Conservation (phyloP, 2,888 invertebrate species). For the Tiliacea aurago region DNA sequence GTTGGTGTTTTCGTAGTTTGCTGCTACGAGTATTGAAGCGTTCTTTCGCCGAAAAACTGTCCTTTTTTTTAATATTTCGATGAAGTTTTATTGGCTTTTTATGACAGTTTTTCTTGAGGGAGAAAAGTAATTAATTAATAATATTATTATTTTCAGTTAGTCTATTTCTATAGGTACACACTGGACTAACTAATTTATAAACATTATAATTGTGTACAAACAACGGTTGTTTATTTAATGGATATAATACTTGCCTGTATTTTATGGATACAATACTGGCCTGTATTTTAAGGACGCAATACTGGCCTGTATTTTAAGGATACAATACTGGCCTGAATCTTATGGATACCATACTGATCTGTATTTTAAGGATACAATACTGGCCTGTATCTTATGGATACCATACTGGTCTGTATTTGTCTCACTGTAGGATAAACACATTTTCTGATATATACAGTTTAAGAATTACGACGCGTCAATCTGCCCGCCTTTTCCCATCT, state of each 20-base stretch:
- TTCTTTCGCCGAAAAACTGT: background rate
- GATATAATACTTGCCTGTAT: background rate
- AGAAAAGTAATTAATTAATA: slow-evolving; percentile 18
- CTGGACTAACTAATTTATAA: no score
- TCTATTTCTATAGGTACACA: background rate
- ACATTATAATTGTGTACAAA: background rate
- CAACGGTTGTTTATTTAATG: no score
- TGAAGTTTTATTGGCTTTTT: slow-evolving; percentile 18
- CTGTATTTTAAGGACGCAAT: no score
- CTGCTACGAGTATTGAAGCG: background rate
- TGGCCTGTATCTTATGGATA: background rate
- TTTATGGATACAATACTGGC: no score
- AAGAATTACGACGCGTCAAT: background rate
- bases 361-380: background rate
- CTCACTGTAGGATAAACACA: no score
- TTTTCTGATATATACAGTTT: background rate
- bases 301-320: no score
- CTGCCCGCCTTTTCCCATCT: no score
- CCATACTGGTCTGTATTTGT: background rate
- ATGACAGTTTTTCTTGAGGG: background rate
- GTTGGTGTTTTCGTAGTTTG: slow-evolving; percentile 19
- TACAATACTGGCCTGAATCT: no score
- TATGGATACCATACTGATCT: no score
- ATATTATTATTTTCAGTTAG: slow-evolving; percentile 1
- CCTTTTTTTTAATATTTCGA: slow-evolving; percentile 10